Evolutionary conservation across 2,797 vertebrate genomes (phyloP), one percentile per base, ranked within the genome.

Genomic region (Melanotaenia maccullochi): DNA sequence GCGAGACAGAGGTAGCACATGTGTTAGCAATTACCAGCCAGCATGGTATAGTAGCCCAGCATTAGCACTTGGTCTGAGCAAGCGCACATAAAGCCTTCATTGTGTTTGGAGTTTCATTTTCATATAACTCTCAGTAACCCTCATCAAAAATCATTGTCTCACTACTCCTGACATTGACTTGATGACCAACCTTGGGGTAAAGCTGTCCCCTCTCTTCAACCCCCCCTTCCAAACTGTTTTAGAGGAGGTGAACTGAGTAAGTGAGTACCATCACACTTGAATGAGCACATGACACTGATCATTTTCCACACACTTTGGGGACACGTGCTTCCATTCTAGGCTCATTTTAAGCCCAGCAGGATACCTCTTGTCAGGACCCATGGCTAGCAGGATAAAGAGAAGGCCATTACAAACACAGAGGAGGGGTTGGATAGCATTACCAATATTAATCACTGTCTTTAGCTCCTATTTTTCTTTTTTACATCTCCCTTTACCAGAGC

Each of bases 1-100:
- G 91, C 92, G 93, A 96, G 95, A 96, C 93, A 96, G 95, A 96
- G 95, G 95, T 94, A 95, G 86, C 96, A 97, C 97, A 98, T 96
- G 93, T 98, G 97, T 97, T 97, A 98, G 96, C 96, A 96, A 98
- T 99, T 98, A 98, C 95, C 94, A 95, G 95, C 90, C 96, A 96
- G 96, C 96, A 94, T 96, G 96, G 95, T 96, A 95, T 94, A 95
- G 95, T 94, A 95, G 95, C 94, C 18, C 92, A 89, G 87, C 86
- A 86, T 86, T 87, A 89, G 86, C 84, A 73, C 82, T 76, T 69
- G 60, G 87, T 73, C 78, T 87, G 90, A 95, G 94, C 93, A 90
- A 90, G 76, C 78, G 38, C 61, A 51, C 94, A 98, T 96, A 97
- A 97, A 96, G 96, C 94, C 93, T 88, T 93, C 95, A 95, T 97